phyloP scores from a whole-genome alignment of 2,888 invertebrate species.

The Willowsia nigromaculata region DNA sequence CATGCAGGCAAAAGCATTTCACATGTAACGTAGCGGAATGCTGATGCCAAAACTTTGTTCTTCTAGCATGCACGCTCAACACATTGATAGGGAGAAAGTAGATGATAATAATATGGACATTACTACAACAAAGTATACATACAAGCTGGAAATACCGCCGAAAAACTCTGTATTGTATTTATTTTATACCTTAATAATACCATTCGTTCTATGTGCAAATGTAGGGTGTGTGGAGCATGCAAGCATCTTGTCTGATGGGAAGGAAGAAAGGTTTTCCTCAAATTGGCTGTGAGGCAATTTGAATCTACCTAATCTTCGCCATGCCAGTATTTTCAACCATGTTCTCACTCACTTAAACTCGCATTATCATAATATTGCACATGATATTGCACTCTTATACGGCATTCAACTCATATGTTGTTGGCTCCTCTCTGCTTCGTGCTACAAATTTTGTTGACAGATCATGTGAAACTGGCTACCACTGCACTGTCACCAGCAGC shows the following conservation, averaged over 20 bases:
- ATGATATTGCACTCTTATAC: not conserved
- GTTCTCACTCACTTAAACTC: constrained; percentile 15
- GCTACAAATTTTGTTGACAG: constrained; percentile 16
- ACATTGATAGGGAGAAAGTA: not conserved
- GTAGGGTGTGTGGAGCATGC: not conserved
- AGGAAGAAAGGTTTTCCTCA: not conserved
- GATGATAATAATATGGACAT: not conserved
- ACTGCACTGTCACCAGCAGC: not conserved
- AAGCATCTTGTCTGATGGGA: not conserved
- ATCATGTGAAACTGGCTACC: constrained; percentile 14
- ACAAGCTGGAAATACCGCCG: not conserved
- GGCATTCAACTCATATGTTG: not conserved
- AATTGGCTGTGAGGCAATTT: constrained; percentile 37
- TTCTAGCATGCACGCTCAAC: not conserved
- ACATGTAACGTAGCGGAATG: constrained; percentile 32
- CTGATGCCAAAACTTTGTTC: constrained; percentile 42
- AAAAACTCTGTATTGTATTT: no score
- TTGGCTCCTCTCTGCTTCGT: not conserved
- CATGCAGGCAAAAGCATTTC: constrained; percentile 22
- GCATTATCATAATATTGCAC: not conserved
- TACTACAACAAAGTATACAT: not conserved
- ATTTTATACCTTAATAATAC: no score
- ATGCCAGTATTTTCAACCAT: not conserved
- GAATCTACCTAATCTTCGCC: not conserved
- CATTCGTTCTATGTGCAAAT: not conserved